phyloP scores from a whole-genome alignment of 2,113 vertebrate genomes.

The Aleadryas rufinucha region DNA sequence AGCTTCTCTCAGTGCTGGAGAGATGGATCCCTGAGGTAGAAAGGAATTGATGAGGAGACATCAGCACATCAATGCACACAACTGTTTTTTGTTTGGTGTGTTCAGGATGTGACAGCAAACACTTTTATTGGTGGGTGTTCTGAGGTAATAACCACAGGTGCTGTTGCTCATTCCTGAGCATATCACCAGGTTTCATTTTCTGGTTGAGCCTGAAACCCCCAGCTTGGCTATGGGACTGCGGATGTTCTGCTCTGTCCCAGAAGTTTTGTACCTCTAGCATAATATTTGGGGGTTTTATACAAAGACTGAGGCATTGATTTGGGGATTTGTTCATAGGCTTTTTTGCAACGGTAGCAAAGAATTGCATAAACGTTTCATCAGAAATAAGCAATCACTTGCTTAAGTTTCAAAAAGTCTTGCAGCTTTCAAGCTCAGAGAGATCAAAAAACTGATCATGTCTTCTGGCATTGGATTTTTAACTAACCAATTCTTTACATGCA shows the following conservation, averaged over 20 bases:
- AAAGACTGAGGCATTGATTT: background rate
- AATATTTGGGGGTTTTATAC: background rate
- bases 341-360: background rate
- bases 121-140: background rate
- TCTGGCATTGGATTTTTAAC: background rate
- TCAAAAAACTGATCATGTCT: accelerated
- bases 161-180: background rate
- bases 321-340: background rate
- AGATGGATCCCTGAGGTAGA: background rate
- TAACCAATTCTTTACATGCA: background rate
- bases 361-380: background rate
- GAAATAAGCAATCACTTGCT: background rate
- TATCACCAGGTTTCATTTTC: background rate
- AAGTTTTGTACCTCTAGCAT: background rate
- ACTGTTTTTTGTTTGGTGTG: background rate
- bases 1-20: background rate
- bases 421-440: background rate
- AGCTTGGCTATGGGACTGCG: background rate
- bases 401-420: background rate
- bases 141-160: background rate
- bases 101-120: background rate
- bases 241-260: background rate
- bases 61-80: background rate
- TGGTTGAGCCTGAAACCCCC: background rate
- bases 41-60: background rate